Conservation (phyloP, 2,113 vertebrate species). For the Ophiodon elongatus region DNA sequence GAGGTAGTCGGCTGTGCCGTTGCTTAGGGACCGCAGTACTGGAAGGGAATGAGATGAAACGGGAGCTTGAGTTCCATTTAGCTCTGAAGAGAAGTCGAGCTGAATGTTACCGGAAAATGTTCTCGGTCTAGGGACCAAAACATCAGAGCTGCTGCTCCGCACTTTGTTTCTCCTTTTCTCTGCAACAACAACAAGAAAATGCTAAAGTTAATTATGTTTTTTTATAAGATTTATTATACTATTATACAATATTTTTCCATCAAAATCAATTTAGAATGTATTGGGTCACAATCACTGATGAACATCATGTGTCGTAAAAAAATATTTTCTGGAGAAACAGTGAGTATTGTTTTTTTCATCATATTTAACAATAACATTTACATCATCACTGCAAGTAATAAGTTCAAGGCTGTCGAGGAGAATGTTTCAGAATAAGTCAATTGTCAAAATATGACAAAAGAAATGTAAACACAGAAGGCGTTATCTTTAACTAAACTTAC, state of each 20-base stretch:
- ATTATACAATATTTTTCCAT: not conserved
- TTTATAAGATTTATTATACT: not conserved
- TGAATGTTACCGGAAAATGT: slow-evolving; percentile 19
- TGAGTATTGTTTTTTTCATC: too few relatives aligned
- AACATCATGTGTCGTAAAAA: not conserved
- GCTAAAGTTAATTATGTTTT: not conserved
- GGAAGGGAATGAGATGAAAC: not conserved
- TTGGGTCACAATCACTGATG: not conserved
- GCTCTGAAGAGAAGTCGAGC: accelerated
- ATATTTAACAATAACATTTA: too few relatives aligned
- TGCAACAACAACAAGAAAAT: slow-evolving; percentile 16
- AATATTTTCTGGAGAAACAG: not conserved
- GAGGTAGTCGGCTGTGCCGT: slow-evolving; percentile 81
- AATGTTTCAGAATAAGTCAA: not conserved
- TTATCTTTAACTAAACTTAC: slow-evolving; percentile 32
- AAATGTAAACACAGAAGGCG: not conserved
- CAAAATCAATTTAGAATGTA: not conserved
- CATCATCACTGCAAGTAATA: not conserved
- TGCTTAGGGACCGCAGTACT: slow-evolving; percentile 40
- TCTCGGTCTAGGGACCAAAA: slow-evolving; percentile 17
- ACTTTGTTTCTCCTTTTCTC: accelerated
- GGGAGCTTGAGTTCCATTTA: slow-evolving; percentile 37
- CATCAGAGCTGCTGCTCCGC: not conserved
- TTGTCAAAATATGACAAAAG: not conserved
- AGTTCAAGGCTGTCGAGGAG: not conserved